Percentiles rank a stretch among this genome's conserved stretches.
Conservation (phyloP, 2,113 vertebrate genomes). For the Atrichornis clamosus region DNA sequence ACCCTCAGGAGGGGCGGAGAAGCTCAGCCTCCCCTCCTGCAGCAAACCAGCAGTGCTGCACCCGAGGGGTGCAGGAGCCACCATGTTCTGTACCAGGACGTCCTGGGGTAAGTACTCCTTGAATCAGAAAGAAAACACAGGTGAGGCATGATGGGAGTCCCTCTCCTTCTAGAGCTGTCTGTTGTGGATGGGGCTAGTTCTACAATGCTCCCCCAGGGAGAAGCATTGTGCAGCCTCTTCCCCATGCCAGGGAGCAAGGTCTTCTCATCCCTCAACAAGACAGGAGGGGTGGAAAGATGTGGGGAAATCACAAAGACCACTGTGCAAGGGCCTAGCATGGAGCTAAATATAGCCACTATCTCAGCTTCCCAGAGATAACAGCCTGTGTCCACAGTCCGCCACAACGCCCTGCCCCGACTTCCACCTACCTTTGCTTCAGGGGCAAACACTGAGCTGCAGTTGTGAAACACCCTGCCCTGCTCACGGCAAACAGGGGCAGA, state of each 20-base stretch:
- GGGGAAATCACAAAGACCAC: conserved; percentile 11
- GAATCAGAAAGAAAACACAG: not conserved
- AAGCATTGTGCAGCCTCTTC: not conserved
- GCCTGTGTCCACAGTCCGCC: not conserved
- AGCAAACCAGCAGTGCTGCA: not conserved
- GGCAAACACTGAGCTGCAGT: not conserved
- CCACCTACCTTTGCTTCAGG: conserved; percentile 39
- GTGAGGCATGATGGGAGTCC: not conserved
- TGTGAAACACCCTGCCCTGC: not conserved
- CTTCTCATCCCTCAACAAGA: not conserved
- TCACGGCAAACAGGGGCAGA: not conserved
- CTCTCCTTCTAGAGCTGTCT: not conserved
- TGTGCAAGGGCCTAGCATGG: not conserved
- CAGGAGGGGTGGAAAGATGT: not conserved
- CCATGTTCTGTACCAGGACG: not conserved
- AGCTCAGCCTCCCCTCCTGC: not conserved
- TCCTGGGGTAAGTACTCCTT: not conserved
- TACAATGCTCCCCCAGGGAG: not conserved
- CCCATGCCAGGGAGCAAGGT: not conserved
- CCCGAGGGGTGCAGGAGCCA: not conserved
- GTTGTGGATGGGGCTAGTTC: not conserved
- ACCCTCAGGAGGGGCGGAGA: not conserved
- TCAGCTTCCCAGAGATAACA: conserved; percentile 12
- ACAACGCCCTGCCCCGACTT: not conserved
- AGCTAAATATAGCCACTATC: conserved; percentile 56